Evolutionary conservation across 2,113 vertebrate genomes (phyloP).

Genomic region (Eolophus roseicapilla): DNA sequence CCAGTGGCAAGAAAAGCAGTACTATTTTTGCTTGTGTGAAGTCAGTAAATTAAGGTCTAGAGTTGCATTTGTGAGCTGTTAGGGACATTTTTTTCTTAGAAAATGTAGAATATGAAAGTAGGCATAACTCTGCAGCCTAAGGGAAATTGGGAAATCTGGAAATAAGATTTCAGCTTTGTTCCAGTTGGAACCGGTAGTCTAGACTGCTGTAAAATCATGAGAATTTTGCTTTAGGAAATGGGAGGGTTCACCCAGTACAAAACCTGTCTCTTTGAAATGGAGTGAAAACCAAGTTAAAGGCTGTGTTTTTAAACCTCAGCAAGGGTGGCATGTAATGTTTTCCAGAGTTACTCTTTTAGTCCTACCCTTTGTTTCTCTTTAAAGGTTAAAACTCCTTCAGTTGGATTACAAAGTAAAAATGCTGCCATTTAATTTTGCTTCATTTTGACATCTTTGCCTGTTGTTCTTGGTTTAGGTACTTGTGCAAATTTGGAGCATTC

Average conservation of each 20-base stretch:
- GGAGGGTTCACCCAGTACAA: not conserved
- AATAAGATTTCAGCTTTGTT: not conserved
- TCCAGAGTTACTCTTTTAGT: not conserved
- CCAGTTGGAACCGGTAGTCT: not conserved
- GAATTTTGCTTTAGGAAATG: constrained; percentile 5
- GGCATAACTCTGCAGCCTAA: not conserved
- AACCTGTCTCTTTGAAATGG: not conserved
- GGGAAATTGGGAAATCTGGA: not conserved
- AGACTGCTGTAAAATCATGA: not conserved
- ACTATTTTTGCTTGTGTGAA: not conserved
- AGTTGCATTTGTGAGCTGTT: not conserved
- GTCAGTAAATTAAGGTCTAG: not conserved
- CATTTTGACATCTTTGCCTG: not conserved
- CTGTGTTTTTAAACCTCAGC: not conserved
- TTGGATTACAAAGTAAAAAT: not conserved
- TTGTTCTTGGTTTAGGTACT: not conserved
- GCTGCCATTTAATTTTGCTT: not conserved
- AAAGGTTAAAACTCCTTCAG: not conserved
- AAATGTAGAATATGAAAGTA: not conserved
- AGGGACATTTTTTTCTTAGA: not conserved
- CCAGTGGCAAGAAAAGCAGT: not conserved
- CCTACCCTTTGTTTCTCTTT: not conserved
- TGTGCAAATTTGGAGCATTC: not conserved
- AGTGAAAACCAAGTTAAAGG: not conserved
- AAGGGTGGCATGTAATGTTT: accelerated